phyloP scores from a whole-genome alignment of 2,113 vertebrate genomes.

The Rattus norvegicus region DNA sequence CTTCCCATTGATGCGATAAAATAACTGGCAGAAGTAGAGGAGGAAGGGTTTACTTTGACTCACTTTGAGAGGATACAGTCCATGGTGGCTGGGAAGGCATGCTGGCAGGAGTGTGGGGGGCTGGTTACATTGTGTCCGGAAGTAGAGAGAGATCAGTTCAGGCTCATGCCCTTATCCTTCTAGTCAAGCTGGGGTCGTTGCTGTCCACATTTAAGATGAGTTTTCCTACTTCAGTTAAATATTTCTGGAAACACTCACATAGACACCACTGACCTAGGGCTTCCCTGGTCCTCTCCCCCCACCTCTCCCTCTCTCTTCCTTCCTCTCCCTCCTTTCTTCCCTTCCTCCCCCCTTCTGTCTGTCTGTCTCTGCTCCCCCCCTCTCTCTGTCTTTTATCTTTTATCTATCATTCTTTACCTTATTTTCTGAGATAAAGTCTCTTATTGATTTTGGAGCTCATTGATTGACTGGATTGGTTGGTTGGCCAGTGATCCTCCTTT shows the following conservation, averaged over 20 bases:
- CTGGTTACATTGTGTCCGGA: background rate
- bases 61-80: background rate
- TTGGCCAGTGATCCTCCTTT: background rate
- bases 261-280: background rate
- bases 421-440: background rate
- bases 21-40: background rate
- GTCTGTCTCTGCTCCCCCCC: too few species aligned
- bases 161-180: background rate
- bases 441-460: background rate
- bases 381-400: background rate
- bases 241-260: background rate
- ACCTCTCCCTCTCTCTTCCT: background rate
- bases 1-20: background rate
- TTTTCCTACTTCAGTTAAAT: background rate
- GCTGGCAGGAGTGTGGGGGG: too few species aligned
- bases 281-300: background rate
- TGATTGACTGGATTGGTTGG: background rate
- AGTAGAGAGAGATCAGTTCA: background rate
- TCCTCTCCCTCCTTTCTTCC: background rate
- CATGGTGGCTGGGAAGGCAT: too few species aligned
- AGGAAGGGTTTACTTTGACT: background rate
- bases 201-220: background rate
- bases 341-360: too few species aligned
- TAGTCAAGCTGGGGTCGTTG: background rate
- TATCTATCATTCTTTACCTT: background rate